Percentiles rank a stretch among this genome's conserved stretches.
phyloP scores from a whole-genome alignment of 2,797 vertebrate species.

The Chelidonichthys spinosus region DNA sequence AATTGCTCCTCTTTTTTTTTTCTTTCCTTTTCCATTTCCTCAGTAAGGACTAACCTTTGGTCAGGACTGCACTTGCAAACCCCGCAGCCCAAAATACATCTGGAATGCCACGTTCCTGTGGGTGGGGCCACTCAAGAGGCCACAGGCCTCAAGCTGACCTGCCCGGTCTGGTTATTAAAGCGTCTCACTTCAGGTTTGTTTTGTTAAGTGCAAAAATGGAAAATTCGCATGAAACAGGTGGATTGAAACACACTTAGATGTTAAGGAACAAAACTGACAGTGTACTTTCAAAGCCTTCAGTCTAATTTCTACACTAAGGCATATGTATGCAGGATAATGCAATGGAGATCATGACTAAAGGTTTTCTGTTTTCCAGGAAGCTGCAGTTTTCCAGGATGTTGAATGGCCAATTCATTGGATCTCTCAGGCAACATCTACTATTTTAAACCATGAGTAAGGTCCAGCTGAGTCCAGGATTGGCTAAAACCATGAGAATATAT shows the following conservation, averaged over 20 bases:
- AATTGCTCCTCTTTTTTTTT: conserved; percentile 4
- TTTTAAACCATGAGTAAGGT: background rate
- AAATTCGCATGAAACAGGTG: background rate
- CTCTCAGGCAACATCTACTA: background rate
- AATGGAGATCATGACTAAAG: background rate
- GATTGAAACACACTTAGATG: background rate
- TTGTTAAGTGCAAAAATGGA: background rate
- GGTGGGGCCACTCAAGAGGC: conserved; percentile 48
- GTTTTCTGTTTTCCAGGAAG: conserved; percentile 12
- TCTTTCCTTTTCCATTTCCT: conserved; percentile 24
- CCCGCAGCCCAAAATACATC: conserved; percentile 63
- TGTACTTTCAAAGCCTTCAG: conserved; percentile 3
- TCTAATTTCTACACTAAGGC: background rate
- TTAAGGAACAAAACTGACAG: background rate
- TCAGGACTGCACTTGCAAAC: conserved; percentile 56
- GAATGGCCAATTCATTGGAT: background rate
- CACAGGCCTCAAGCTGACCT: conserved; percentile 44
- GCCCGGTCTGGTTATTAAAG: conserved; percentile 7
- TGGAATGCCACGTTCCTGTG: conserved; percentile 56
- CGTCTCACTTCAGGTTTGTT: background rate
- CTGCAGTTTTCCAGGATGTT: background rate
- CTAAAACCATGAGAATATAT: conserved; percentile 7
- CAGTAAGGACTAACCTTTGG: conserved; percentile 48
- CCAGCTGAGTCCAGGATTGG: conserved; percentile 12
- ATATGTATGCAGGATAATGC: background rate